phyloP scores from a whole-genome alignment of 2,888 invertebrate genomes.

The Bursaphelenchus okinawaensis region DNA sequence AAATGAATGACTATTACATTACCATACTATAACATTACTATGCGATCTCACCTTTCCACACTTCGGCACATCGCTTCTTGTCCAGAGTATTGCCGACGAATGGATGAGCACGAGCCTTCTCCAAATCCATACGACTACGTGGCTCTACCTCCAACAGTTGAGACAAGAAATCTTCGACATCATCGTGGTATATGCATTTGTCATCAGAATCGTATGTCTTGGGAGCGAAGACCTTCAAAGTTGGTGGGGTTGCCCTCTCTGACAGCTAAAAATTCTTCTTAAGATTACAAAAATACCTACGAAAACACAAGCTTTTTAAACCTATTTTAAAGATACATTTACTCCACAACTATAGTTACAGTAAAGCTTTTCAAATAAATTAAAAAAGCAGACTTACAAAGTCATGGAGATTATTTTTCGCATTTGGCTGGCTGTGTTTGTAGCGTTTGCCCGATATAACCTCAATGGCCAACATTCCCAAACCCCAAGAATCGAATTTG shows the following conservation, averaged over 20 bases:
- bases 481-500: conserved; percentile 19
- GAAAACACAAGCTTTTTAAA: no score
- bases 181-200: conserved; percentile 14
- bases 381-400: conserved; percentile 6
- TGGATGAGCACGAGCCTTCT: conserved; percentile 13
- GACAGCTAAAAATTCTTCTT: conserved; percentile 10
- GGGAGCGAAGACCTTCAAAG: conserved; percentile 16
- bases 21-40: background rate
- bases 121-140: background rate
- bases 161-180: conserved; percentile 19
- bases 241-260: conserved; percentile 16
- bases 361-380: background rate
- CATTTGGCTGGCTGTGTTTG: background rate
- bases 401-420: background rate
- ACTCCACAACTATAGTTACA: no score
- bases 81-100: conserved; percentile 9
- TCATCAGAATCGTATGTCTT: conserved; percentile 7
- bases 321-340: no score
- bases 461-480: conserved; percentile 21
- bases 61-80: background rate
- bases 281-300: no score
- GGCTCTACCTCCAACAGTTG: conserved; percentile 15
- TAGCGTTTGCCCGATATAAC: conserved; percentile 24
- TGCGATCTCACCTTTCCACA: conserved; percentile 16
- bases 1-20: no score